phyloP scores from a whole-genome alignment of 1,140 invertebrate genomes.

The Diorhabda carinulata region DNA sequence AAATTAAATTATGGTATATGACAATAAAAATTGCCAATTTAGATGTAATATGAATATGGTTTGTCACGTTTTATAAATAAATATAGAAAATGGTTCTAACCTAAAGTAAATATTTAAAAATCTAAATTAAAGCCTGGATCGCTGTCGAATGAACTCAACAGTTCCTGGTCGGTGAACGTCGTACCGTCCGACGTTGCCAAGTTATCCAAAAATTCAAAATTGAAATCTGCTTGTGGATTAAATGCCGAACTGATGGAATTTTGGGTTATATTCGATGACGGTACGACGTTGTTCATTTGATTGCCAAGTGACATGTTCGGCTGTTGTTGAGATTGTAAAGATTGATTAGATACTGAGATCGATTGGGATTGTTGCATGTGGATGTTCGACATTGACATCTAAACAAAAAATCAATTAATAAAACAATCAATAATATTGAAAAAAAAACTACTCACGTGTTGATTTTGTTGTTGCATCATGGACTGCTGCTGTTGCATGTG shows the following conservation, averaged over 20 bases:
- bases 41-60: no score
- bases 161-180: constrained; percentile 70
- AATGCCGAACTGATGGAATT: constrained; percentile 50
- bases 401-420: constrained; percentile 27
- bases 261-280: constrained; percentile 38
- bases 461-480: constrained; percentile 40
- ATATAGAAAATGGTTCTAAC: neutral
- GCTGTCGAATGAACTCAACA: constrained; percentile 66
- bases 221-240: constrained; percentile 64
- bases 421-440: neutral
- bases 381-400: constrained; percentile 60
- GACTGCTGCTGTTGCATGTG: constrained; percentile 56
- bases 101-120: constrained; percentile 32
- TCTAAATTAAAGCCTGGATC: constrained; percentile 54
- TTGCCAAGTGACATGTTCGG: constrained; percentile 23
- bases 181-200: constrained; percentile 65
- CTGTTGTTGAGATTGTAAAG: constrained; percentile 42
- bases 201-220: constrained; percentile 76
- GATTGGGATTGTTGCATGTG: constrained; percentile 64
- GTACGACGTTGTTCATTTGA: constrained; percentile 35
- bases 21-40: no score
- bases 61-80: neutral
- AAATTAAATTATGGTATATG: no score
- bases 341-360: constrained; percentile 53
- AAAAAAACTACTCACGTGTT: constrained; percentile 36